phyloP scores from a whole-genome alignment of 2,888 invertebrate species.

The Dolichomitus sp. region DNA sequence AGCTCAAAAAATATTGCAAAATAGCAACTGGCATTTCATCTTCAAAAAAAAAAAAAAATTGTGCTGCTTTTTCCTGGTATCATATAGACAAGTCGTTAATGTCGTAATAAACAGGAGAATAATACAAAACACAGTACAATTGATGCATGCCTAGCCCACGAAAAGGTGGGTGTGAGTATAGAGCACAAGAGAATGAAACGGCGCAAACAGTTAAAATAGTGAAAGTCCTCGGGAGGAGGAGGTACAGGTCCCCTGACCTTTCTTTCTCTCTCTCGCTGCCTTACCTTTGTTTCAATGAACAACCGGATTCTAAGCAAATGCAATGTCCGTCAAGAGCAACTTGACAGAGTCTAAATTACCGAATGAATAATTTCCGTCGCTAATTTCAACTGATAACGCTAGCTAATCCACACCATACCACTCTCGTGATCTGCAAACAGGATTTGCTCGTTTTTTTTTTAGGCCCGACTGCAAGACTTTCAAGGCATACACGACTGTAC shows the following conservation, averaged over 20 bases:
- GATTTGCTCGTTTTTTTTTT: constrained; percentile 11
- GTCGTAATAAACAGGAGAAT: neutral
- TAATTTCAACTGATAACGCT: constrained; percentile 9
- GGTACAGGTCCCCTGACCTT: constrained; percentile 58
- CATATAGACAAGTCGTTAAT: neutral
- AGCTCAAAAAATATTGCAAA: neutral
- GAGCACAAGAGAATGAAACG: constrained; percentile 40
- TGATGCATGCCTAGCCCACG: neutral
- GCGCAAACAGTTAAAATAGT: constrained; percentile 57
- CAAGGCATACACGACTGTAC: neutral
- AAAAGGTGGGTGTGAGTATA: neutral
- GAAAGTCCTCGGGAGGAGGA: constrained; percentile 56
- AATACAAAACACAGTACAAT: neutral
- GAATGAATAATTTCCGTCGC: constrained; percentile 9
- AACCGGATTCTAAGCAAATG: constrained; percentile 11
- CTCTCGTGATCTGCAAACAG: constrained; percentile 10
- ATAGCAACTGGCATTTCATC: neutral
- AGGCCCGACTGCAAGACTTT: neutral
- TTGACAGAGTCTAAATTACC: neutral
- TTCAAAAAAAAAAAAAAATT: neutral
- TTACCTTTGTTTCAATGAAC: neutral
- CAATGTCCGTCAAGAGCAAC: neutral
- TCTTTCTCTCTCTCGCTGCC: constrained; percentile 43
- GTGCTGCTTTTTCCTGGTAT: neutral
- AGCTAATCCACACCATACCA: neutral